phyloP scores from a whole-genome alignment of 2,888 invertebrate genomes.

The Spilarctia lutea region DNA sequence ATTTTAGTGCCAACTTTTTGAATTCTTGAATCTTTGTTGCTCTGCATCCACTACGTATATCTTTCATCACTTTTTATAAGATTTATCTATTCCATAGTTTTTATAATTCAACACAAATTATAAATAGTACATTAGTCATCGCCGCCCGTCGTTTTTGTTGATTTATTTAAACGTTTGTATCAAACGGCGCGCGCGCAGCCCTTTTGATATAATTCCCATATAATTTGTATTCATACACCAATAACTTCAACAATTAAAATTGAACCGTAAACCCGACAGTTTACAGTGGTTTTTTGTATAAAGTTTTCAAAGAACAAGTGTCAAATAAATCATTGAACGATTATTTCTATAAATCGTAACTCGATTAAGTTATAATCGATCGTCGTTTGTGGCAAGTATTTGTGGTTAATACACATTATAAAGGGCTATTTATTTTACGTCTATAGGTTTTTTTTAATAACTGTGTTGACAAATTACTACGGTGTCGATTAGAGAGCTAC shows the following conservation, averaged over 20 bases:
- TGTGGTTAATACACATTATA: slow-evolving; percentile 51
- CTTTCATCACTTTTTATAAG: neutral
- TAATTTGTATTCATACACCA: slow-evolving; percentile 77
- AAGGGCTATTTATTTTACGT: slow-evolving; percentile 52
- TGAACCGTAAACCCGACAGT: slow-evolving; percentile 31
- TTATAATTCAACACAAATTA: slow-evolving; percentile 63
- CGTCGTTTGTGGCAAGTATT: slow-evolving; percentile 70
- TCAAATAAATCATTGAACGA: slow-evolving; percentile 82
- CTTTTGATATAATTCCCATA: slow-evolving; percentile 80
- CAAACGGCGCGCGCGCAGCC: slow-evolving; percentile 74
- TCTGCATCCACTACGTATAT: neutral
- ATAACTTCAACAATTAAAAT: slow-evolving; percentile 36
- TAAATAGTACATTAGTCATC: slow-evolving; percentile 79
- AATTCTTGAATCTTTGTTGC: neutral
- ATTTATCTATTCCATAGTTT: slow-evolving; percentile 51
- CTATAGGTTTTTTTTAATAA: slow-evolving; percentile 32
- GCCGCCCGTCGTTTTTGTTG: slow-evolving; percentile 85
- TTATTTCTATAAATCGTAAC: slow-evolving; percentile 86
- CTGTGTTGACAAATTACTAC: slow-evolving; percentile 49
- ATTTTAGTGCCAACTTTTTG: too few species aligned
- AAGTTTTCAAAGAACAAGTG: slow-evolving; percentile 43
- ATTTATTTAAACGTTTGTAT: slow-evolving; percentile 83
- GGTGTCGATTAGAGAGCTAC: slow-evolving; percentile 7
- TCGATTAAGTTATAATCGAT: slow-evolving; percentile 85
- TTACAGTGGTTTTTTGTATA: slow-evolving; percentile 47